Evolutionary conservation across 2,888 invertebrate genomes (phyloP).

Genomic region (Andrena fulva): DNA sequence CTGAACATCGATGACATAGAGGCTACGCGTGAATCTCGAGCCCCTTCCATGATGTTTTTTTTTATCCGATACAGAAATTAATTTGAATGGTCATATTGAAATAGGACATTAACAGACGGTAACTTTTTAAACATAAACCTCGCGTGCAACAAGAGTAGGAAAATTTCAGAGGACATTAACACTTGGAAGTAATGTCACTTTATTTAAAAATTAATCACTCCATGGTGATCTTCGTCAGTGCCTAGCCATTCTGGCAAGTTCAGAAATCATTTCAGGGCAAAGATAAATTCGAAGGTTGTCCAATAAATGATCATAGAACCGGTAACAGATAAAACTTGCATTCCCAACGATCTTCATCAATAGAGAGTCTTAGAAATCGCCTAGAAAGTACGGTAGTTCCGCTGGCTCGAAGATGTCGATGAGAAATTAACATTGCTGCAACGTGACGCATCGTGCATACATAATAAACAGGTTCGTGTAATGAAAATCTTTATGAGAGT

Average conservation of each 20-base stretch:
- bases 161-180: no score
- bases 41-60: background rate
- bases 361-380: constrained; percentile 11
- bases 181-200: no score
- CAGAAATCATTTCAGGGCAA: no score
- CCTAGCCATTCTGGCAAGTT: no score
- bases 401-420: constrained; percentile 31
- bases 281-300: no score
- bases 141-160: no score
- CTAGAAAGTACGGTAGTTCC: constrained; percentile 39
- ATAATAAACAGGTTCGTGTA: constrained; percentile 75
- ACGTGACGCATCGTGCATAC: constrained; percentile 54
- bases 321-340: no score
- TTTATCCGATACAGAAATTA: background rate
- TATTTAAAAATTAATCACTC: no score
- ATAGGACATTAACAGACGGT: no score
- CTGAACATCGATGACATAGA: background rate
- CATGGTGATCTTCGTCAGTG: no score
- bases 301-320: no score
- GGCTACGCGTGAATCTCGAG: background rate
- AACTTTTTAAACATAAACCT: no score
- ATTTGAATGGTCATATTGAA: background rate
- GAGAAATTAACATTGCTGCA: constrained; percentile 50
- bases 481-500: constrained; percentile 76
- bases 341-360: background rate